Percentiles rank a stretch among this genome's conserved stretches.
Conservation (phyloP, 53 echinoderm and acorn worm genomes). For the Apostichopus leukothele region DNA sequence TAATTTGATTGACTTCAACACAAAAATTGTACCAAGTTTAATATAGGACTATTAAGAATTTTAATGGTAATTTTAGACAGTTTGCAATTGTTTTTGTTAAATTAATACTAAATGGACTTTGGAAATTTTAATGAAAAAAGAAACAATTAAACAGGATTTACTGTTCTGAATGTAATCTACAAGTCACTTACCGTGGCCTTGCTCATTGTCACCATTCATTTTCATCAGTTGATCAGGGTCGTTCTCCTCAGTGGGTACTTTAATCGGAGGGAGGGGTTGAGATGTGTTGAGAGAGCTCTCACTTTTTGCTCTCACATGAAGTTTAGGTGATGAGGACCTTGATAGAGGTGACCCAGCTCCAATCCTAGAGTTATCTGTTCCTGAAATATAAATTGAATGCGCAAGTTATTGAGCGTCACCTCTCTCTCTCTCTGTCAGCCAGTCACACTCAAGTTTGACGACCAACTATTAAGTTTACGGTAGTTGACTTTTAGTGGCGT, state of each 20-base stretch:
- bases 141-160: not conserved
- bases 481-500: too few species aligned
- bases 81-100: too few species aligned
- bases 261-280: conserved; percentile 93
- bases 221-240: not conserved
- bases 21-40: too few species aligned
- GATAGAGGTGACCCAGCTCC: conserved; percentile 50
- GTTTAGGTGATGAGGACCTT: conserved; percentile 59
- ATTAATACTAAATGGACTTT: too few species aligned
- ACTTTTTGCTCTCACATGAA: conserved; percentile 66
- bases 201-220: not conserved
- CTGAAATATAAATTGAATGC: not conserved
- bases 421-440: too few species aligned
- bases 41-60: too few species aligned
- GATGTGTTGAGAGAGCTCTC: conserved; percentile 65
- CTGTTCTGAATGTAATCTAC: not conserved
- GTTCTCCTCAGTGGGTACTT: conserved; percentile 64
- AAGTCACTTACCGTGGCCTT: not conserved
- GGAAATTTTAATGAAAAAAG: not conserved
- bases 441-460: too few species aligned
- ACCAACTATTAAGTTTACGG: too few species aligned
- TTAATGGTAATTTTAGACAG: too few species aligned
- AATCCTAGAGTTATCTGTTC: conserved; percentile 51
- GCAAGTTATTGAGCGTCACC: too few species aligned
- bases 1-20: too few species aligned